These are phyloP conservation scores for Haliclona indistincta DNA, from an alignment of 37 sponge, comb jelly and placozoan genomes.

Conservation along the genomic window DNA sequence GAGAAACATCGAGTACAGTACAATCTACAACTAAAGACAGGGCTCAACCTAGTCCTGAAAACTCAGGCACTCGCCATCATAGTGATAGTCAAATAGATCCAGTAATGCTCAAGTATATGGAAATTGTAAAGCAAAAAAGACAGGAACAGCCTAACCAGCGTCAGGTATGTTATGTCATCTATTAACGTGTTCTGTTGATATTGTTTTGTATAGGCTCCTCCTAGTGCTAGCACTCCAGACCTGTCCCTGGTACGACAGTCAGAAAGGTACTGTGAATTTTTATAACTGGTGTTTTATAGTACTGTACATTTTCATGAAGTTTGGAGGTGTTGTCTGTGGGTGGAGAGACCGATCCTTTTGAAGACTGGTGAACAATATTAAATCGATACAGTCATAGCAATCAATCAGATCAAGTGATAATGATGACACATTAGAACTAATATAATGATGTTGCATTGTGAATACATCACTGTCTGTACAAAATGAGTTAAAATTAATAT, in stretches of 20 bases:
- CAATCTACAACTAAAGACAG: too few species aligned
- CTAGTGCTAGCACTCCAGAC: not conserved
- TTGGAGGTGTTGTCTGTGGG: constrained; percentile 5
- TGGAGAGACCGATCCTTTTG: constrained; percentile 21
- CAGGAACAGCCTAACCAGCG: constrained; percentile 23
- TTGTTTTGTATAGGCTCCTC: not conserved
- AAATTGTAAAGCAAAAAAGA: constrained; percentile 53
- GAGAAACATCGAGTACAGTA: too few species aligned
- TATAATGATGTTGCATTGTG: not conserved
- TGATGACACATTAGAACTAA: too few species aligned
- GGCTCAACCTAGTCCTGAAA: too few species aligned
- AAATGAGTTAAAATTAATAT: constrained; percentile 2
- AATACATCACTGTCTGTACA: not conserved
- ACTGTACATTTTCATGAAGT: constrained; percentile 3
- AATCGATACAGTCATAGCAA: not conserved
- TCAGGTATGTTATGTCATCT: constrained; percentile 2
- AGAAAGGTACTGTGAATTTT: not conserved
- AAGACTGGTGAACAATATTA: constrained; percentile 30
- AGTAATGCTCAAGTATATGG: constrained; percentile 77
- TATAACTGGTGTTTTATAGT: not conserved
- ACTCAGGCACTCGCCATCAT: too few species aligned
- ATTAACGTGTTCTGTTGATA: not conserved
- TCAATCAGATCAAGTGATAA: constrained; percentile 8
- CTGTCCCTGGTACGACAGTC: not conserved
- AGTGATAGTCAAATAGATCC: too few species aligned